Conservation (phyloP, 2,113 vertebrate species). For the Mixornis gularis region DNA sequence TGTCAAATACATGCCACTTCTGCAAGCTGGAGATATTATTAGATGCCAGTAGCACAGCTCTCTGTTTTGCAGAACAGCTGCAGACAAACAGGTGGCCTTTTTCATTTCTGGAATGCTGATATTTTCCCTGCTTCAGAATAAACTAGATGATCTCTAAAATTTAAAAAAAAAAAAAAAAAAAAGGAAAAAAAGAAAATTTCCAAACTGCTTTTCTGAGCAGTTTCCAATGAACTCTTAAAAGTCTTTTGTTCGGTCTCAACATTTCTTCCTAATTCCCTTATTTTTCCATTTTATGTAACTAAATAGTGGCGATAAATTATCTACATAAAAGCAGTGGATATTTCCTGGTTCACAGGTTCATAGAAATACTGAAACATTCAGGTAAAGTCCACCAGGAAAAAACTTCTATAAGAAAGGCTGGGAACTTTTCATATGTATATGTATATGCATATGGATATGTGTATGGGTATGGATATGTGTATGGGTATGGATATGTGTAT, state of each 20-base stretch:
- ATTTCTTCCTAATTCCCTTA: not conserved
- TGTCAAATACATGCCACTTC: not conserved
- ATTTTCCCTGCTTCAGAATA: conserved; percentile 25
- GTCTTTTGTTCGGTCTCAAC: not conserved
- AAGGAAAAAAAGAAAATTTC: not conserved
- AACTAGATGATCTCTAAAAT: not conserved
- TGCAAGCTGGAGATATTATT: conserved; percentile 7
- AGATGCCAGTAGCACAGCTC: not conserved
- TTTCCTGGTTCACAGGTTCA: not conserved
- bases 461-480: fast-evolving
- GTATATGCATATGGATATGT: fast-evolving
- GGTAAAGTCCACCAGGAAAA: not conserved
- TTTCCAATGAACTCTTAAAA: not conserved
- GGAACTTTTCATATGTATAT: not conserved
- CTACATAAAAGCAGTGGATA: not conserved
- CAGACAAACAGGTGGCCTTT: conserved; percentile 31
- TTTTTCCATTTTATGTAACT: not conserved
- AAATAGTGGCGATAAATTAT: not conserved
- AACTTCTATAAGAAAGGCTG: not conserved
- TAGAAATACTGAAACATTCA: not conserved
- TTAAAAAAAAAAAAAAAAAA: not conserved
- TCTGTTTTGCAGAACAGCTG: conserved; percentile 34
- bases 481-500: fast-evolving
- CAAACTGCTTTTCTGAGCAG: not conserved
- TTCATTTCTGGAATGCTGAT: conserved; percentile 10